Percentiles rank a stretch among this genome's conserved stretches.
Conservation (phyloP, 1,140 invertebrate species). For the Brachionus koreanus region DNA sequence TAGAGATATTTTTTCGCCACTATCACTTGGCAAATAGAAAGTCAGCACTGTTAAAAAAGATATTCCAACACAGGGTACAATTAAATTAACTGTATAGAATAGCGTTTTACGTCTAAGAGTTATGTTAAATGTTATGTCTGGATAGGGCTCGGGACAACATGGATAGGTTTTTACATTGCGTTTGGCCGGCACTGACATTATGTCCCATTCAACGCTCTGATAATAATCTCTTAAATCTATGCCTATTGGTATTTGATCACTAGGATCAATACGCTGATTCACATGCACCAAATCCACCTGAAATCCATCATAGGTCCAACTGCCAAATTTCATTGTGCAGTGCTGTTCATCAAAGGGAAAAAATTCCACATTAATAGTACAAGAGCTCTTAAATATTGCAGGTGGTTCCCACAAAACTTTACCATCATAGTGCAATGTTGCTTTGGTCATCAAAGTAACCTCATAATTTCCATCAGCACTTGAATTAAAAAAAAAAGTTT, state of each 20-base stretch:
- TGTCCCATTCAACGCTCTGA: constrained; percentile 95
- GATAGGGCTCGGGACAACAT: constrained; percentile 86
- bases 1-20: constrained; percentile 92
- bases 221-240: constrained; percentile 92
- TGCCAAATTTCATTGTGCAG: constrained; percentile 26
- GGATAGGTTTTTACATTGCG: constrained; percentile 65
- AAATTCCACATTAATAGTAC: constrained; percentile 96
- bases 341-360: constrained; percentile 94
- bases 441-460: constrained; percentile 85
- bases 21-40: constrained; percentile 96
- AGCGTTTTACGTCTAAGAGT: constrained; percentile 88
- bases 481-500: constrained; percentile 22
- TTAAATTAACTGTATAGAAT: constrained; percentile 98
- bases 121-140: constrained; percentile 97
- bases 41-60: constrained; percentile 97
- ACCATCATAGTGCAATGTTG: constrained; percentile 81
- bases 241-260: constrained; percentile 43
- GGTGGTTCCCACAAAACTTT: constrained; percentile 83
- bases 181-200: constrained; percentile 75
- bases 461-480: constrained; percentile 58
- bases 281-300: constrained; percentile 73
- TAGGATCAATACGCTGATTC: constrained; percentile 68
- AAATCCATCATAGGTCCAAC: constrained; percentile 54
- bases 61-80: constrained; percentile 94
- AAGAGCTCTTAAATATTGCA: constrained; percentile 97